phyloP scores from a whole-genome alignment of 1,140 invertebrate genomes.

The Aricia agestis region DNA sequence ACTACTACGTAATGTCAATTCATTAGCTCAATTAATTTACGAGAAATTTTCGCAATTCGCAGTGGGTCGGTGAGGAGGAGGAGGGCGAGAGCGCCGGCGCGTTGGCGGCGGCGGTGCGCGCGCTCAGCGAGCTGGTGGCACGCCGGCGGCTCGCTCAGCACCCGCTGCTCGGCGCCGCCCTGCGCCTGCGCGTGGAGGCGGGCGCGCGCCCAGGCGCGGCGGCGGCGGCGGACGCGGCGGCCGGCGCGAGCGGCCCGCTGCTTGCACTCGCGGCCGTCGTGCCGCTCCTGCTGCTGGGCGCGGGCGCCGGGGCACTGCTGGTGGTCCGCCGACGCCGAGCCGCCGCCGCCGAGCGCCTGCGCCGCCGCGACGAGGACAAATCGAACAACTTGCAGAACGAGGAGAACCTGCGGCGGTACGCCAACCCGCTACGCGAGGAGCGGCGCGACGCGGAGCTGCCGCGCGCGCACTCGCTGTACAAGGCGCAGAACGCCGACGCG shows the following conservation, averaged over 20 bases:
- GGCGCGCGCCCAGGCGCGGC: conserved; percentile 80
- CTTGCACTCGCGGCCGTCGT: conserved; percentile 73
- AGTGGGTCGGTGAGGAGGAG: conserved; percentile 62
- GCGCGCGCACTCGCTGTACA: conserved; percentile 82
- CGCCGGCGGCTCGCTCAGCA: conserved; percentile 61
- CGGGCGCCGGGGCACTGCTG: conserved; percentile 52
- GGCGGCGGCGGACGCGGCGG: conserved; percentile 83
- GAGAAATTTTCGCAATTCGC: conserved; percentile 3
- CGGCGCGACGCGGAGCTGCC: conserved; percentile 75
- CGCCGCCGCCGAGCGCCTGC: conserved; percentile 76
- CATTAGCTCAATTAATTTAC: too few species aligned
- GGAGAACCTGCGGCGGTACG: conserved; percentile 86
- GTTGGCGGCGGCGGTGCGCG: conserved; percentile 49
- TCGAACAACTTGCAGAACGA: conserved; percentile 93
- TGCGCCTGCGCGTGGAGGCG: conserved; percentile 86
- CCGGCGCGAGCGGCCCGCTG: conserved; percentile 83
- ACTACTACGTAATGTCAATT: too few species aligned
- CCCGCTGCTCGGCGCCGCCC: conserved; percentile 77
- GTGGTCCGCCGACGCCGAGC: conserved; percentile 76
- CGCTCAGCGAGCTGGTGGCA: conserved; percentile 53
- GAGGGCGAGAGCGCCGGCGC: conserved; percentile 40
- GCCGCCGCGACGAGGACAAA: conserved; percentile 88
- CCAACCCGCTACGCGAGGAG: conserved; percentile 76
- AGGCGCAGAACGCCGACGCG: conserved; percentile 85
- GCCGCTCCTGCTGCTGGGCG: conserved; percentile 74